Base-by-base conservation (phyloP, 1,140 invertebrate genomes). In the Eulimnadia texana region DNA sequence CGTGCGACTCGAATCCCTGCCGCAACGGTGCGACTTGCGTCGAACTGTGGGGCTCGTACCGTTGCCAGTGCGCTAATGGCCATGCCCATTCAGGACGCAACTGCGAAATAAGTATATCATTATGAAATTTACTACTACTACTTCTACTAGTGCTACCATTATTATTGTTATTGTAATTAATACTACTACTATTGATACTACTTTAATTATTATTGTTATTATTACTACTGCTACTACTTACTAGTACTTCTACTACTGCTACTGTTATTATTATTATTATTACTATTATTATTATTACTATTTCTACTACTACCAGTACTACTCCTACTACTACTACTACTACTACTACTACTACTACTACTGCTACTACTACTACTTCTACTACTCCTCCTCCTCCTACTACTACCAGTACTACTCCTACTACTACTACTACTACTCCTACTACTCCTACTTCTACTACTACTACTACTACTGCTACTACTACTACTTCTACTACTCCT, bases 1-100 rank as follows among this genome's bases (percentile, higher is more conserved):
- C 88, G 0, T 96, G 92, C 74, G 88, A 90, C 65, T 88, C 90
- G 0, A 92, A 93, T 70, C 91, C 92, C 22, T 96, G 92, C 72
- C 81, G 88, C 73, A 93, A 96, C 72, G 88, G 84, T 28, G 91
- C 88, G 0, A 82, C 80, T 63, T 96, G 92, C 73, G 85, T 90
- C 65, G 92, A 96, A 73, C 76, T 88, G 1, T 96, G 92, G 92
- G 91, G 88, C 50, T 86, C 84, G 13, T 94, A 93, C 70, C 82
- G 88, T 68, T 95, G 92, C 70, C 52, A 66, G 9, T 77, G 74
- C 65, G 29, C 47, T 67, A 94, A 95, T 74, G 82, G 81, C 47
- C 92, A 89, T 86, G 89, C 91, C 1, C 92, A 94, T 72, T 80
- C 85, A 49, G 92, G 92, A 62, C 79, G 78, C 53, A 86, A 84